Base-by-base conservation (phyloP, 92 coral and sea anemone species). In the Anthopleura xanthogrammica region DNA sequence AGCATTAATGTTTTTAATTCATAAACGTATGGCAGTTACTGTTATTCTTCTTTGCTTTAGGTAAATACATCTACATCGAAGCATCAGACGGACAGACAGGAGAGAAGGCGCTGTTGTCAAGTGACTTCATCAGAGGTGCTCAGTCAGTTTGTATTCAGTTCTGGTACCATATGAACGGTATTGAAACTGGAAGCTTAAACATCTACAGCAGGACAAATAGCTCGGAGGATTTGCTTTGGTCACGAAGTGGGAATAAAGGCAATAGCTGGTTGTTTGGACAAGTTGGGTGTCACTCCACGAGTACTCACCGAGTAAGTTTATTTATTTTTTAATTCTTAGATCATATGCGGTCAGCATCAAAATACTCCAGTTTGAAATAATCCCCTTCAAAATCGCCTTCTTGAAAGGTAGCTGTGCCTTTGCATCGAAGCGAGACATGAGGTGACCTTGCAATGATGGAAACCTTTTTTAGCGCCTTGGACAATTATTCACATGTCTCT, bases 101-200 rank as follows among this genome's bases (percentile, higher is more conserved):
- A 40, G 90, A 91, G 16, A 76, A 82, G 10, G 97, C 94, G 1
- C 64, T 71, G 40, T 81, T 93, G 57, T 73, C 74, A 1, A 93
- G 84, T 41, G 83, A 88, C 55, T 60, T 39, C 22, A 85, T 91
- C 7, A 80, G 79, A n/a, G 89, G 85, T 73, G 82, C 89, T n/a
- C 80, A 70, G 50, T 50, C 88, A 13, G 84, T 89, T 5, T 93
- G 97, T 74, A 72, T 89, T 13, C 90, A 91, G 78, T 93, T 93
- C 86, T 93, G 97, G 97, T 93, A 93, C 81, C 94, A 93, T 84
- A 93, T 93, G 97, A 89, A 78, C 52, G 97, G 97, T 9, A 72
- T 66, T n/a, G 85, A 93, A 10, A 89, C 79, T 16, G 97, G 97
- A 10, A 79, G 71, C 19, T 86, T 93, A 22, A 81, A 80, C 39